Evolutionary conservation across 1,140 invertebrate species (phyloP).

Genomic region (Lineus longissimus): DNA sequence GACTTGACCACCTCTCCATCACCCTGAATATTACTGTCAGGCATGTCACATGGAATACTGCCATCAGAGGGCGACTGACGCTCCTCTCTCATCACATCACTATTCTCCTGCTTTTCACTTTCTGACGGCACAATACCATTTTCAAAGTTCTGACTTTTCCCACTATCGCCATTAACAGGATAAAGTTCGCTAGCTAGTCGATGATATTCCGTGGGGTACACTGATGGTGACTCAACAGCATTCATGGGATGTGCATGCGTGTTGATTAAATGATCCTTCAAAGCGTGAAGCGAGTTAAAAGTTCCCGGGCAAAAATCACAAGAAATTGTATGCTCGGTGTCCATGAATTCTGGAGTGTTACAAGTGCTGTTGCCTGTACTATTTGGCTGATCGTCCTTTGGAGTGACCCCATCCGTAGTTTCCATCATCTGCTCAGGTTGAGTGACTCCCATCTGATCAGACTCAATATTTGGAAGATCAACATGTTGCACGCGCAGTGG

Average conservation of each 20-base stretch:
- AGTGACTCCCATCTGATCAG: conserved; percentile 2
- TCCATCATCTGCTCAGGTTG: conserved; percentile 1
- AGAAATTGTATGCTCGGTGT: conserved; percentile 4
- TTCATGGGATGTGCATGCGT: conserved; percentile 10
- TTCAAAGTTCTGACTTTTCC: not conserved
- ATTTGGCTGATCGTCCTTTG: conserved; percentile 13
- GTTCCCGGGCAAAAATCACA: conserved; percentile 11
- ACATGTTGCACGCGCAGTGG: conserved; percentile 39
- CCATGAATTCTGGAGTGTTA: not conserved
- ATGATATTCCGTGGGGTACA: conserved; percentile 51
- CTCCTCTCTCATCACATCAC: not conserved
- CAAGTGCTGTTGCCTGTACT: not conserved
- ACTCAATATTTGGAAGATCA: not conserved
- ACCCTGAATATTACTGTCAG: conserved; percentile 6
- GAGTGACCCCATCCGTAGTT: conserved; percentile 16
- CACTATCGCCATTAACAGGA: conserved; percentile 15
- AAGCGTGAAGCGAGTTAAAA: conserved; percentile 3
- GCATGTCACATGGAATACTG: conserved; percentile 5
- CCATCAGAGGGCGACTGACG: not conserved
- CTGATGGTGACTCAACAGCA: not conserved
- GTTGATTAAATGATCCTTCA: conserved; percentile 10
- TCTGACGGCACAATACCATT: not conserved
- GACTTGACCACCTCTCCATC: conserved; percentile 7
- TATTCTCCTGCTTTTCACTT: not conserved
- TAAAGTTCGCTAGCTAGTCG: conserved; percentile 43